phyloP scores from a whole-genome alignment of 2,888 invertebrate genomes.

The Coecobrya sp. region DNA sequence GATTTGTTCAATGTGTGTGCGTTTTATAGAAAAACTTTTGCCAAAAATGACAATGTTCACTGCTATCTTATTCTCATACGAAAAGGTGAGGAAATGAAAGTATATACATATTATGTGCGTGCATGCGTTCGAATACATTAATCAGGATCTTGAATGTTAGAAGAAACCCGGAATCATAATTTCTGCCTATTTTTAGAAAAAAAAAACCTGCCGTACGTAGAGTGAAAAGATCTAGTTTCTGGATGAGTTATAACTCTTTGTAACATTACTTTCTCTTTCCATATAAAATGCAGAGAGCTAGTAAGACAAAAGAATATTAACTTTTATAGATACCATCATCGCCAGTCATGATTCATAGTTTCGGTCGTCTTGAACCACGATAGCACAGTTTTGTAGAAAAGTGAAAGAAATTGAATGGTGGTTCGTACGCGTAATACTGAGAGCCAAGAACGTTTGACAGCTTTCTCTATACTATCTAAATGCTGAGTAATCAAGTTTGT shows the following conservation, averaged over 20 bases:
- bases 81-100: conserved; percentile 7
- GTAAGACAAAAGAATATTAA: conserved; percentile 56
- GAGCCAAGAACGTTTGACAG: conserved; percentile 52
- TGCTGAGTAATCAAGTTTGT: conserved; percentile 71
- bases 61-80: background rate
- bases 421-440: background rate
- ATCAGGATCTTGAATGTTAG: background rate
- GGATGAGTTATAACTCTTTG: background rate
- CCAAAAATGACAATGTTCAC: conserved; percentile 10
- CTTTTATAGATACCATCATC: conserved; percentile 52
- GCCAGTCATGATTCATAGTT: conserved; percentile 38
- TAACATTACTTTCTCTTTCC: conserved; percentile 8
- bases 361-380: background rate
- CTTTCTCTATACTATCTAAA: conserved; percentile 32
- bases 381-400: background rate
- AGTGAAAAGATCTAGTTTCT: background rate
- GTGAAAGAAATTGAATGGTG: conserved; percentile 39
- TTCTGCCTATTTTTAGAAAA: conserved; percentile 16
- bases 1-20: conserved; percentile 10
- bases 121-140: conserved; percentile 30
- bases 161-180: conserved; percentile 18
- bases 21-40: conserved; percentile 19
- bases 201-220: background rate
- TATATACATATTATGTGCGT: background rate
- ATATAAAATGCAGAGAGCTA: background rate